These are phyloP conservation scores for Drosophila orosa DNA, from an alignment of 1,140 invertebrate species.

Conservation along the genomic window DNA sequence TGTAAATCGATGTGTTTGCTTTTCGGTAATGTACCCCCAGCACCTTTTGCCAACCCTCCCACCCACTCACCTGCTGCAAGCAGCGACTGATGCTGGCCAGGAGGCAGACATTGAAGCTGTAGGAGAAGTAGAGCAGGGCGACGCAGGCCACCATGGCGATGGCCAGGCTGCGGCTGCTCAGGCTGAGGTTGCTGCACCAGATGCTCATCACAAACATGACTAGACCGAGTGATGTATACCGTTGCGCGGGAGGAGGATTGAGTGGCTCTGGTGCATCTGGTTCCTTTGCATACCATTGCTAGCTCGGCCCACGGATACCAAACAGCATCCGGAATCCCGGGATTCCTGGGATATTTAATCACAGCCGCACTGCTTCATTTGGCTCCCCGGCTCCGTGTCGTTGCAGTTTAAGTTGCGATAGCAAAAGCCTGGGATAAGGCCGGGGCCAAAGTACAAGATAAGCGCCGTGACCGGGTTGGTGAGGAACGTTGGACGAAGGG, in stretches of 20 bases:
- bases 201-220: constrained; percentile 72
- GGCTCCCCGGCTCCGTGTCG: constrained; percentile 9
- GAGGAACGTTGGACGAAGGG: not conserved
- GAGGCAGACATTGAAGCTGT: constrained; percentile 86
- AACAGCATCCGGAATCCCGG: constrained; percentile 10
- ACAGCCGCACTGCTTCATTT: constrained; percentile 12
- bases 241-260: constrained; percentile 2
- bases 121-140: constrained; percentile 85
- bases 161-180: constrained; percentile 83
- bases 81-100: constrained; percentile 84
- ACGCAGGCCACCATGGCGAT: constrained; percentile 82
- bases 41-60: accelerated
- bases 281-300: constrained; percentile 22
- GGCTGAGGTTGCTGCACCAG: constrained; percentile 76
- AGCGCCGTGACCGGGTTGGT: constrained; percentile 13
- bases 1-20: constrained; percentile 8
- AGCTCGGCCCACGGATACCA: not conserved
- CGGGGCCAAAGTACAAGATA: constrained; percentile 40
- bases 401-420: constrained; percentile 57
- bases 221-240: not conserved
- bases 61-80: constrained; percentile 84
- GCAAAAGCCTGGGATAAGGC: constrained; percentile 52
- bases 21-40: not conserved
- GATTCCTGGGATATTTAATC: constrained; percentile 14
- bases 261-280: not conserved